Base-by-base conservation (phyloP, 2,113 vertebrate genomes). In the Mesoclemmys tuberculata region DNA sequence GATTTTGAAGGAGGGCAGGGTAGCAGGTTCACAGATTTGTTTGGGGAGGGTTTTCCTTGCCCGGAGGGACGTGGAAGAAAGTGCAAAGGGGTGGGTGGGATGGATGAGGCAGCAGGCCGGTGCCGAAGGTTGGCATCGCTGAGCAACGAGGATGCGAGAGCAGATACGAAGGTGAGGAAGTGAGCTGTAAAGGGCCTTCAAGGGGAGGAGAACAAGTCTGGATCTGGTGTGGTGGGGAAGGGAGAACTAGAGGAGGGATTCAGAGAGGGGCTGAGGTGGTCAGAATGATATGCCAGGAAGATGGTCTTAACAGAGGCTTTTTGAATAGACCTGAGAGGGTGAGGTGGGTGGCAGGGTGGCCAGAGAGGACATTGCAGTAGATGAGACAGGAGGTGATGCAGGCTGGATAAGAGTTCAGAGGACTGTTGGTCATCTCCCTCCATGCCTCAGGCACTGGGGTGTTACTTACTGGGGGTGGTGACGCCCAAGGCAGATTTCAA, bases 401-500 rank as follows among this genome's bases (percentile, higher is more conserved):
- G 8, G 49, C n/a, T 21, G 35, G 11, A 35, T 14, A 38, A 16
- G 10, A 5, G 6, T 75, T 56, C 44, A 61, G 55, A 6, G 16
- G 29, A 12, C 10, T 10, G 58, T 22, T 29, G 24, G 6, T 8
- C 38, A n/a, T 13, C 18, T 83, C 29, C 16, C 44, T 74, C 61
- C 31, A 29, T 49, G 11, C 44, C 27, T 19, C 9, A 8, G 83
- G 11, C 21, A 35, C 13, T 8, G 51, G 19, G 68, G 41, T 31
- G 14, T 58, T 91, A 93, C 93, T 93, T 58, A 96, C 85, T 71
- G 26, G 92, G 93, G 21, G 91, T 92, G 46, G 89, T 93, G 68
- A 97, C 92, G 18, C 98, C 97, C 58, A 98, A 92, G 77, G 93
- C 95, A 41, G 88, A 97, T 95, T 98, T 98, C 88, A 98, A 81